Conservation (phyloP, 2,888 invertebrate genomes). For the Cheilosia pagana region DNA sequence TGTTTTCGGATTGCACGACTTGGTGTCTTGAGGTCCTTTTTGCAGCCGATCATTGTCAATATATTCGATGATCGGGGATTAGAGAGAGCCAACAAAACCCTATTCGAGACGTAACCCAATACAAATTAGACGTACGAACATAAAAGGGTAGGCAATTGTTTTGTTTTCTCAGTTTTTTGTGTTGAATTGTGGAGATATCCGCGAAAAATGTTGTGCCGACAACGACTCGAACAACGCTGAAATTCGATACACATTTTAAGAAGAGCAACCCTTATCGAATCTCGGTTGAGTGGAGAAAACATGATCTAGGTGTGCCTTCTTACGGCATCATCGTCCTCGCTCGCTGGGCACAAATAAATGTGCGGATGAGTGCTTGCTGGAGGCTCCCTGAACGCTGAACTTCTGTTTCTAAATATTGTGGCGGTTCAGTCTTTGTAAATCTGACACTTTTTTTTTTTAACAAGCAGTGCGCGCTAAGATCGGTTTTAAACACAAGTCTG, state of each 20-base stretch:
- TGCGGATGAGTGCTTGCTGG: conserved; percentile 58
- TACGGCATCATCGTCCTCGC: conserved; percentile 68
- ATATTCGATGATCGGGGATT: conserved; percentile 39
- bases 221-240: conserved; percentile 47
- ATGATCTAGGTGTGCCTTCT: conserved; percentile 76
- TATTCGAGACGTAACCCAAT: conserved; percentile 62
- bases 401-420: conserved; percentile 71
- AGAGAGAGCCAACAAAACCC: conserved; percentile 17
- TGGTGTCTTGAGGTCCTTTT: conserved; percentile 15
- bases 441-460: conserved; percentile 69
- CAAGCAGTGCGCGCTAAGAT: conserved; percentile 58
- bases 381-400: conserved; percentile 71
- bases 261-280: conserved; percentile 71
- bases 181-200: conserved; percentile 60
- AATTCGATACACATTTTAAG: conserved; percentile 66
- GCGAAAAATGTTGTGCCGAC: conserved; percentile 66
- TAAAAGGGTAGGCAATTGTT: conserved; percentile 75
- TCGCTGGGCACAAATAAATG: conserved; percentile 45
- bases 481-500: conserved; percentile 36
- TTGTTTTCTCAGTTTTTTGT: conserved; percentile 66
- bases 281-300: conserved; percentile 73
- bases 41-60: conserved; percentile 20
- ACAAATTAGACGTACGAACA: conserved; percentile 68
- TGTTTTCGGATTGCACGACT: conserved; percentile 44
- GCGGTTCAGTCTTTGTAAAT: conserved; percentile 73